A percentile compares a stretch with the other conserved stretches of the same genome.
These are phyloP conservation scores for Mobula birostris DNA, from an alignment of 2,113 vertebrate genomes.

Conservation along the genomic window DNA sequence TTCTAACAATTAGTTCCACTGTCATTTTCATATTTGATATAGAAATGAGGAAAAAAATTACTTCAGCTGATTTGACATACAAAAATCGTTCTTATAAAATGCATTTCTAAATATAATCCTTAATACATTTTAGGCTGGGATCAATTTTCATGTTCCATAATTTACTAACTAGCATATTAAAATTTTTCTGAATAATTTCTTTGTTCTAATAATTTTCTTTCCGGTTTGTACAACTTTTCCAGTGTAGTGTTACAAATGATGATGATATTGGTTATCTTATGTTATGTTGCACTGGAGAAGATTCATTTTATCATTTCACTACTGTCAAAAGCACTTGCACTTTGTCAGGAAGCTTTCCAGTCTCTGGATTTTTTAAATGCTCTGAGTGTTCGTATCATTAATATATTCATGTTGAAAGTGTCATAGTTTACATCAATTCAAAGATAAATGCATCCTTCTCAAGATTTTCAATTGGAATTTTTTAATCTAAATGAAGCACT, in stretches of 20 bases:
- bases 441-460: conserved; percentile 7
- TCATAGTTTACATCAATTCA: neutral
- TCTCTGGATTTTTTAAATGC: neutral
- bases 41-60: neutral
- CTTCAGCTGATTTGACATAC: neutral
- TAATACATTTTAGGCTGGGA: neutral
- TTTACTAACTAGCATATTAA: neutral
- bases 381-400: neutral
- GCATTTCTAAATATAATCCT: neutral
- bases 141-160: neutral
- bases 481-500: neutral
- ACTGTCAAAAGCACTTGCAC: neutral
- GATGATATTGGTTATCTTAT: neutral
- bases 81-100: neutral
- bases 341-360: neutral
- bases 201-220: neutral
- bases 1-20: conserved; percentile 8
- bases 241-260: neutral
- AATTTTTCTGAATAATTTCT: neutral
- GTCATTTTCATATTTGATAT: neutral
- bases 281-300: too few species aligned
- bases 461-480: neutral
- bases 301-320: neutral
- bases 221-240: neutral
- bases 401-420: conserved; percentile 19